Conservation (phyloP, 1,140 invertebrate species). For the Tetramorium simillimum region DNA sequence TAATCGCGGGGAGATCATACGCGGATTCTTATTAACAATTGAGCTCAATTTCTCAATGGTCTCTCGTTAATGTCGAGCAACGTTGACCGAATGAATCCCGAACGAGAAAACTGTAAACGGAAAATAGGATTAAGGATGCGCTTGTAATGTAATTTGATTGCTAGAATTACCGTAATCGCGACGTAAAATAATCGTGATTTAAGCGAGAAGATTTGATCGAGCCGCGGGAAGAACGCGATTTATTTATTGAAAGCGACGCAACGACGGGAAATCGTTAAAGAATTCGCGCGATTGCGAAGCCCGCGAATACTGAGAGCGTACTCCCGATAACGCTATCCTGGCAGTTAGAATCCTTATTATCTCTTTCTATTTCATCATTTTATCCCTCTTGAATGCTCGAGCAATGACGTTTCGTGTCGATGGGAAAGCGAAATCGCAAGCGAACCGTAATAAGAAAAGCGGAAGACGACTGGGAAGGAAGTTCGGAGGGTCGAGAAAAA, state of each 20-base stretch:
- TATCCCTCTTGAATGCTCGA: neutral
- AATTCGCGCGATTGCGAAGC: slow-evolving; percentile 4
- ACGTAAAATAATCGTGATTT: neutral
- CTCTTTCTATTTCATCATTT: neutral
- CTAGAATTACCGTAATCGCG: neutral
- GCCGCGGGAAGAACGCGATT: slow-evolving; percentile 13
- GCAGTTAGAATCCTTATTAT: neutral
- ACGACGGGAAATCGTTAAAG: neutral
- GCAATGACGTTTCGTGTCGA: slow-evolving; percentile 5
- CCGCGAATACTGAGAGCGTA: neutral
- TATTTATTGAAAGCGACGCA: neutral
- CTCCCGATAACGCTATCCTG: neutral
- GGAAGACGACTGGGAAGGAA: slow-evolving; percentile 60
- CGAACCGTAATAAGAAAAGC: slow-evolving; percentile 48
- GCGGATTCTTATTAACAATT: neutral
- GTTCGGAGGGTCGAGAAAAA: neutral
- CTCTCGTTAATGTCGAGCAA: neutral
- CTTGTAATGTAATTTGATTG: neutral
- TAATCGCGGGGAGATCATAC: neutral
- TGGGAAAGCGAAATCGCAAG: slow-evolving; percentile 38
- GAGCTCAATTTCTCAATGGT: neutral
- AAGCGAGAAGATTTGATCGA: neutral
- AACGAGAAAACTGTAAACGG: slow-evolving; percentile 7
- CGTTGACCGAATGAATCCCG: slow-evolving; percentile 7
- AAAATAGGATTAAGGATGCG: neutral